Base-by-base conservation (phyloP, 2,888 invertebrate genomes). In the Saturnia pavonia region DNA sequence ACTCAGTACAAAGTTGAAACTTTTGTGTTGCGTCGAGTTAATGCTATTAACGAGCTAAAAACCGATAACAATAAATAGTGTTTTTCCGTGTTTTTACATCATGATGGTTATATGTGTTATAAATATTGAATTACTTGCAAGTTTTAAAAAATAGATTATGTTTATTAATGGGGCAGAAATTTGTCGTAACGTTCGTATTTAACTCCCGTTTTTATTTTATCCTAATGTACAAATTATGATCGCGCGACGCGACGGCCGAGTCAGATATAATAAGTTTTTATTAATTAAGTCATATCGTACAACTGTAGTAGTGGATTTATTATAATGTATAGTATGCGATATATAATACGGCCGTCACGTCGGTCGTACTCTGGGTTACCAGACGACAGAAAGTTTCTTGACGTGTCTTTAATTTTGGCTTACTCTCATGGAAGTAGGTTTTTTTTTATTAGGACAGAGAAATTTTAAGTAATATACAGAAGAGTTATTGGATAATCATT, bases 231-330 rank as follows among this genome's bases (percentile, higher is more conserved):
- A 12, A 43, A 9, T 43, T 19, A 48, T 0, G 6, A 34, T 34
- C 34, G 34, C 7, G 48, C 48, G 16, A 19, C 48, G 48, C 48
- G 19, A 48, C 19, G 48, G 48, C 70, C 75, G 74, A 75, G 69
- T 43, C 76, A 65, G 79, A 75, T 78, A 82, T 82, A 81, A 34
- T 84, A 81, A 82, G 77, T 1, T 1, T 60, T 85, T 83, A 83
- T 80, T 80, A 79, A 74, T 74, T 85, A 85, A 88, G 86, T 86
- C 79, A 82, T 82, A 82, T 85, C 84, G 88, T 88, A 87, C 88
- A 88, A 88, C 79, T 80, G 77, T 79, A 72, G 77, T 87, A 85
- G 87, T 87, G 85, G 84, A 80, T 77, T 74, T 80, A 79, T 54
- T 22, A 22, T 54, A 22, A 54, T 54, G 22, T 54, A 77, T 80